phyloP scores from a whole-genome alignment of 2,888 invertebrate genomes.

The Apotomis betuletana region DNA sequence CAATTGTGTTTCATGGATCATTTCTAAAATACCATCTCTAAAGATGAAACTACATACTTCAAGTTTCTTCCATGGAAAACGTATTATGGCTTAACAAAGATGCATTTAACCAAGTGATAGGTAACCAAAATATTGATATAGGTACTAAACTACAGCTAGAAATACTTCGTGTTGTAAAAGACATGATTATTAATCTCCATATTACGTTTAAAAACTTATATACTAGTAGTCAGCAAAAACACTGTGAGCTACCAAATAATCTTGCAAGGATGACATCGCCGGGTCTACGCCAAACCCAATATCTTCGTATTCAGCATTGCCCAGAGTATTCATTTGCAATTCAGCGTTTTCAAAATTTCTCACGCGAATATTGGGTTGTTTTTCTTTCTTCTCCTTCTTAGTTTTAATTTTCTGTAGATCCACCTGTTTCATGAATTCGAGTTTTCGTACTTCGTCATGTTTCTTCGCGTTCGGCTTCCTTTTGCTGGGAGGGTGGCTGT shows the following conservation, averaged over 20 bases:
- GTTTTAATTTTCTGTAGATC: conserved; percentile 32
- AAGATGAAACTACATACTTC: no score
- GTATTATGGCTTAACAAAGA: not conserved
- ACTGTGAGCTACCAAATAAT: conserved; percentile 70
- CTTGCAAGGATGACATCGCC: conserved; percentile 62
- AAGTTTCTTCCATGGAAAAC: no score
- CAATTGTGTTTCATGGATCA: not conserved
- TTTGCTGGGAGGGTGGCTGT: conserved; percentile 66
- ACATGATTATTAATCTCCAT: not conserved
- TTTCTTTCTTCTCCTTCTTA: conserved; percentile 33
- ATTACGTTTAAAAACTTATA: conserved; percentile 5
- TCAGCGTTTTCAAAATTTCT: conserved; percentile 23
- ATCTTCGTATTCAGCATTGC: conserved; percentile 15
- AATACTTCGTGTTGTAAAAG: conserved; percentile 15
- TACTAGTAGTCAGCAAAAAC: conserved; percentile 64
- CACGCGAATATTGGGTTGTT: conserved; percentile 11
- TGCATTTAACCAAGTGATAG: conserved; percentile 23
- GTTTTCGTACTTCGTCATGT: conserved; percentile 27
- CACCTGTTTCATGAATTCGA: conserved; percentile 37
- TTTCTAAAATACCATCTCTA: not conserved
- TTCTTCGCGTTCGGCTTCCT: conserved; percentile 51
- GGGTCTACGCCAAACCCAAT: conserved; percentile 42
- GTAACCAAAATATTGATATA: conserved; percentile 10
- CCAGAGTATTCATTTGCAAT: conserved; percentile 12
- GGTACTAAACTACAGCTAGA: conserved; percentile 19